Base-by-base conservation (phyloP, 2,888 invertebrate species). In the Pollenia labialis region DNA sequence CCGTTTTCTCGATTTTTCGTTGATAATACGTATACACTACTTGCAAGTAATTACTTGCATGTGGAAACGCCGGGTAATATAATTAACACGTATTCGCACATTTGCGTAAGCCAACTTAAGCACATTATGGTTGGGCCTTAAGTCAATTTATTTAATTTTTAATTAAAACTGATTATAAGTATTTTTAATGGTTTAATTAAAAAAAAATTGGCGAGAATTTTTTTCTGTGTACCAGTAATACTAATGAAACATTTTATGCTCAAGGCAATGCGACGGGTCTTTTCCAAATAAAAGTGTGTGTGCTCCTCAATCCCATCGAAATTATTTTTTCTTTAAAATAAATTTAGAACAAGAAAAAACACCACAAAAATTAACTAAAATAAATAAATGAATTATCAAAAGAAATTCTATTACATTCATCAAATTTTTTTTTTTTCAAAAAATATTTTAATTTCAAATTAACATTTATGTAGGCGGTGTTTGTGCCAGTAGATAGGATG, bases 341-440 rank as follows among this genome's bases (percentile, higher is more conserved):
- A 71, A 64, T 64, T 77, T 77, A 71, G 42, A 83, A 77, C 16
- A 60, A 66, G 11, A 62, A 68, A 23, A 68, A 12, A 69, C 12
- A 79, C 60, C 32, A 60, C 58, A 72, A 50, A 60, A 18, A 14
- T 9, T 54, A 7, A 62, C 58, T 60, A 54, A 68, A 76, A 76
- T 68, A 85, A 81, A 81, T 81, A 85, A 81, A 72, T 74, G 76
- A 81, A 60, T 77, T 85, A 85, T 85, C 66, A 85, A 85, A 76
- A 81, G 77, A 85, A 81, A 81, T 81, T 81, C 14, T 77, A 74
- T 77, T 74, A 75, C 58, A 75, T 40, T 75, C 71, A 80, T 81
- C 16, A 32, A 68, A 68, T 44, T 56, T 48, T 44, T 62, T 62
- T 54, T 52, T 44, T 50, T 16, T 46, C 23, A 77, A 54, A 76